Base-by-base conservation (phyloP, 2,888 invertebrate genomes). In the Conchocele bisecta region DNA sequence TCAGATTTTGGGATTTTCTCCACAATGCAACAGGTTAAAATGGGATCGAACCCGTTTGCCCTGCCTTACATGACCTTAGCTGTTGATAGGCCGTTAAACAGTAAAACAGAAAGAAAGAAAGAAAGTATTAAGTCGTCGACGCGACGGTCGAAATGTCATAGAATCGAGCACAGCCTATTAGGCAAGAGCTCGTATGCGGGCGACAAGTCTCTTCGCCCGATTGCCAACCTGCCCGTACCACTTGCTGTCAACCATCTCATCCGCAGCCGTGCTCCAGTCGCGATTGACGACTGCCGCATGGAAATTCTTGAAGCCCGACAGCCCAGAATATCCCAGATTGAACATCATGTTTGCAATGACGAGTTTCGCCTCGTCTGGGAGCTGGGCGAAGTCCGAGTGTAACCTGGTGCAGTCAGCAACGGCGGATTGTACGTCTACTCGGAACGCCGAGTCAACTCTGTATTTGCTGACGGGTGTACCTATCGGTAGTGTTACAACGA, bases 291-390 rank as follows among this genome's bases (percentile, higher is more conserved):
- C 22, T 26, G 65, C 48, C 17, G 22, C 31, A n/a, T 39, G 33
- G 20, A 65, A 48, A 6, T 57, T 65, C 50, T 29, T 57, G 48
- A 65, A 65, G 6, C 24, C 11, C 17, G 20, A 9, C 6, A 65
- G 42, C 13, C 33, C 58, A 5, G n/a, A 15, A 2, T 31, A 22
- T 6, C 65, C 65, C 17, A 50, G 48, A 41, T 58, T 65, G 28
- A 65, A 65, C 26, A 41, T 17, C 65, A 65, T 65, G 37, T 65
- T 65, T 17, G 29, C 65, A 24, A 65, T 57, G 15, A 57, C 46
- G 3, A 54, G 22, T 31, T 50, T 65, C 0, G 53, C 65, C 26
- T 65, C 57, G 15, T 41, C 56, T 15, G 57, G 65, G n/a, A 39
- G 37, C 28, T 35, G 26, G n/a, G 22, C 37, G 6, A 54, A 54